These are phyloP conservation scores for Actinemys pallida DNA, from an alignment of 2,113 vertebrate genomes.

Conservation along the genomic window DNA sequence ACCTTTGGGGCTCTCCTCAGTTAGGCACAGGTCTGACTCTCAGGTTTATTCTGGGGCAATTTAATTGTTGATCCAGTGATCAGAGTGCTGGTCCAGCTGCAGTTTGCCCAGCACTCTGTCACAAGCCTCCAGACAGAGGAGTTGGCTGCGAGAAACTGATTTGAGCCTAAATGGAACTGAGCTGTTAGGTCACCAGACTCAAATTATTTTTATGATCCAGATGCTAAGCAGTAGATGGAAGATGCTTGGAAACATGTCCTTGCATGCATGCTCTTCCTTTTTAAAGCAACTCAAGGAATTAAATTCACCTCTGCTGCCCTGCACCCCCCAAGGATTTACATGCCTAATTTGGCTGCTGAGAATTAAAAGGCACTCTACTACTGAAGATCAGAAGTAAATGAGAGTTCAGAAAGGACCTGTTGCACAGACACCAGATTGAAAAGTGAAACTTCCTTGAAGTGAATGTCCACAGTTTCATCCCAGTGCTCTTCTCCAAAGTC, in stretches of 20 bases:
- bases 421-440: constrained; percentile 24
- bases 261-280: not conserved
- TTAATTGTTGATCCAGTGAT: not conserved
- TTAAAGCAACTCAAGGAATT: not conserved
- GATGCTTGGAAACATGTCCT: not conserved
- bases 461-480: constrained; percentile 25
- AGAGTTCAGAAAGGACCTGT: not conserved
- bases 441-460: constrained; percentile 28
- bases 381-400: not conserved
- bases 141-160: not conserved
- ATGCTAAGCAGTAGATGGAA: not conserved
- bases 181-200: not conserved
- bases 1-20: not conserved
- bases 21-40: not conserved
- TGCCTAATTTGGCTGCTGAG: not conserved
- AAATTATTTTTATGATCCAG: not conserved
- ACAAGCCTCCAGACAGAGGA: not conserved
- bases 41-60: not conserved
- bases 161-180: not conserved
- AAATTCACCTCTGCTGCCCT: not conserved
- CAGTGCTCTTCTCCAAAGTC: not conserved
- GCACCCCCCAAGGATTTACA: not conserved
- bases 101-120: not conserved
- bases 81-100: not conserved
- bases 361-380: not conserved